Evolutionary conservation across 2,797 vertebrate genomes (phyloP), one percentile per base, ranked within the genome.

Genomic region (Mus minutoides): DNA sequence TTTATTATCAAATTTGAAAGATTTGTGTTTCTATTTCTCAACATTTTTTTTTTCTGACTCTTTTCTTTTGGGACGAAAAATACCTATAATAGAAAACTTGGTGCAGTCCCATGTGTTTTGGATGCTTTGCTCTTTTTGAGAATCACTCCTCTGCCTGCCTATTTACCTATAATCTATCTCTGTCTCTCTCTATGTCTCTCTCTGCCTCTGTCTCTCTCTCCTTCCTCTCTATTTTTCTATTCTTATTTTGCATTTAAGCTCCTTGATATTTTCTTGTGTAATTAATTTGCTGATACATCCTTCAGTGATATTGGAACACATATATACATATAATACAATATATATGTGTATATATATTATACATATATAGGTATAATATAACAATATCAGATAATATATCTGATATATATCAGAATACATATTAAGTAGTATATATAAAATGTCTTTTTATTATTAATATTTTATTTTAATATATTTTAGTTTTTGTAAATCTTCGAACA

Each of bases 1-100:
- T 19, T 91, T 91, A 62, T 83, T 37, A 40, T 69, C 12, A 95
- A 90, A 78, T 77, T 93, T 83, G 24, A 84, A 90, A 77, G 4
- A 46, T 77, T 87, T 92, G 24, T 62, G 52, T 91, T 31, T 88
- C 12, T 90, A 29, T 87, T 62, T 82, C 43, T 91, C 29, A 84
- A 71, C 37, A 56, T 88, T 34, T 77, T 90, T 34, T 77, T 90
- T 94, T 94, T 37, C 82, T 88, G 77, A 94, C 40, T 83, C 2
- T 54, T 29, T 71, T 26, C 10, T 83, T 71, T 43, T 90, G 64
- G 21, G 6, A 90, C n/a, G 77, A 77, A 93, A 67, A 78, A 29
- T 69, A 46, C 29, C 19, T 71, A 60, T 82, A 6, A 52, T 37
- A 77, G 29, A 62, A 58, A 14, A 9, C 7, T 73, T 56, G 34